Percentiles rank a stretch among this genome's conserved stretches.
Evolutionary conservation across 2,888 invertebrate species (phyloP).

Genomic region (Rhagonycha fulva): DNA sequence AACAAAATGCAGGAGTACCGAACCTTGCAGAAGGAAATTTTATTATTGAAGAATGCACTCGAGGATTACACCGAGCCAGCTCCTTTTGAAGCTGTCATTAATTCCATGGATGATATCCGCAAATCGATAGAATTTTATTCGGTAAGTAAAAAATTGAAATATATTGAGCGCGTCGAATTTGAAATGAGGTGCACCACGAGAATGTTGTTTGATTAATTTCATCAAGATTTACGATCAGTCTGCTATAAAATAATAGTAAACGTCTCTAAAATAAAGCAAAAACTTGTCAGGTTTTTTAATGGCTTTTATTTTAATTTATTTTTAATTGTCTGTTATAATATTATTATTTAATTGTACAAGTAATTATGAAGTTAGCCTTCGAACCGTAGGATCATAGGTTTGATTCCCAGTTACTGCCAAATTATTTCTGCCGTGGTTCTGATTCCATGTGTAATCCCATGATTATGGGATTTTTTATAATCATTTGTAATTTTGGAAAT

Average conservation of each 20-base stretch:
- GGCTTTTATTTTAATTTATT: background rate
- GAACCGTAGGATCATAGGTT: background rate
- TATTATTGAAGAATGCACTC: constrained; percentile 51
- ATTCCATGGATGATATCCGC: constrained; percentile 49
- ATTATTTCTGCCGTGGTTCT: background rate
- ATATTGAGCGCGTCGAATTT: background rate
- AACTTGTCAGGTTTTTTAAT: background rate
- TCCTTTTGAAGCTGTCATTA: constrained; percentile 36
- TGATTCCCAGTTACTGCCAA: background rate
- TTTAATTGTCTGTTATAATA: background rate
- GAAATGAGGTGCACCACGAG: background rate
- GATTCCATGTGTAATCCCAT: too few species aligned
- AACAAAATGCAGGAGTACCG: constrained; percentile 52
- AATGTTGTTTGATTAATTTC: background rate
- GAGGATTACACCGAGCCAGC: constrained; percentile 42
- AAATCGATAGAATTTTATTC: constrained; percentile 51
- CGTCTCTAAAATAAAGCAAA: background rate
- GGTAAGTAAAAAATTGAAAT: constrained; percentile 43
- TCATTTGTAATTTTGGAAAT: too few species aligned
- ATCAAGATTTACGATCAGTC: background rate
- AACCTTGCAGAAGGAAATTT: constrained; percentile 50
- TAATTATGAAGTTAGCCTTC: too few species aligned
- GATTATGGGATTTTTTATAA: too few species aligned
- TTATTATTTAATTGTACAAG: too few species aligned
- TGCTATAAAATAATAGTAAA: background rate